phyloP scores from a whole-genome alignment of 2,888 invertebrate species.

The Nesidiocoris tenuis region DNA sequence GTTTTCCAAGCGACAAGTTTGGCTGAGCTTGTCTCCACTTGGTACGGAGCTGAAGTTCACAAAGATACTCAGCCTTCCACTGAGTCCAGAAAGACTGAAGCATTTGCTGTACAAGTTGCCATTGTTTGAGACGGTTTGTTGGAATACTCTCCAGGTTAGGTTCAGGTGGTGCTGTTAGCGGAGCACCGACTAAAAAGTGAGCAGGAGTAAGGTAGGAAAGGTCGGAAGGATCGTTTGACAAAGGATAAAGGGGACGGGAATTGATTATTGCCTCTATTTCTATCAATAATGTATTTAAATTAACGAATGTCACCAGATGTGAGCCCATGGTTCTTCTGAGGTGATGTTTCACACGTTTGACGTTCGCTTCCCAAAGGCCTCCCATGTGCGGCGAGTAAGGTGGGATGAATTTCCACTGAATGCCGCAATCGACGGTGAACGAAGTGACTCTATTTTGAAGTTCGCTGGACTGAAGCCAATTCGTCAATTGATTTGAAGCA shows the following conservation, averaged over 20 bases:
- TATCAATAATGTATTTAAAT: constrained; percentile 47
- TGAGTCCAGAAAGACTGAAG: too few species aligned
- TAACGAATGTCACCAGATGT: constrained; percentile 30
- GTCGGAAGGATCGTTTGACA: constrained; percentile 49
- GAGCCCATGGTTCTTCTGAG: constrained; percentile 35
- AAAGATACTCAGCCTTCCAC: neutral
- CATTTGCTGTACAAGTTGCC: too few species aligned
- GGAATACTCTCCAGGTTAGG: constrained; percentile 9
- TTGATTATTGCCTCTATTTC: constrained; percentile 51
- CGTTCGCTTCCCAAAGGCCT: constrained; percentile 42
- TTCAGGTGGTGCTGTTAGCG: constrained; percentile 45
- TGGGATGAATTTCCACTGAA: constrained; percentile 49
- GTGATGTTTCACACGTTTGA: constrained; percentile 43
- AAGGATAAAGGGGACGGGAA: constrained; percentile 49
- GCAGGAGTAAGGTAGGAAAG: constrained; percentile 50
- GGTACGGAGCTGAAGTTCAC: neutral
- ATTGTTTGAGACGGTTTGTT: neutral
- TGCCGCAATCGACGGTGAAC: constrained; percentile 34
- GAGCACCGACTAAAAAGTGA: constrained; percentile 51
- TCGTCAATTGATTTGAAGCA: constrained; percentile 47
- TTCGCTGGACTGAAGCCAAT: constrained; percentile 8
- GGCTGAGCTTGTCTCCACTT: constrained; percentile 2
- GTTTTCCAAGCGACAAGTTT: neutral
- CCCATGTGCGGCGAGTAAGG: constrained; percentile 39
- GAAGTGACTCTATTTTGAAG: neutral